Conservation (phyloP, 2,797 vertebrate species). For the Eospalax fontanierii region DNA sequence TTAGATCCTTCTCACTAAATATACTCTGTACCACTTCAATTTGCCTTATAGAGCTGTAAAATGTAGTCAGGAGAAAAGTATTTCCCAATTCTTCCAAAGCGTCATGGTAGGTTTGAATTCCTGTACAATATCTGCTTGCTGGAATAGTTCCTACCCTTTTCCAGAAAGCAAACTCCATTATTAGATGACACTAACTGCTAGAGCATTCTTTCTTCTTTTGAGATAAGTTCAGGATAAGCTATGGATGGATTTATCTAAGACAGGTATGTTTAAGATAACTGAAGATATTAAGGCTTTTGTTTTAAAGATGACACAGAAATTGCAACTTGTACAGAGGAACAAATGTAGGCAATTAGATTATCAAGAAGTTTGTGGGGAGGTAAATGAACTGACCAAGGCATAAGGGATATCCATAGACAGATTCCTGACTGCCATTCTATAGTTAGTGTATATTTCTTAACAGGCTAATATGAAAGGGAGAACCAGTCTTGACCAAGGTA, state of each 20-base stretch:
- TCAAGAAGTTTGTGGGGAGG: not conserved
- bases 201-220: slow-evolving; percentile 15
- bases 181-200: slow-evolving; percentile 25
- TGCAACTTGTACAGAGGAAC: not conserved
- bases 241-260: slow-evolving; percentile 31
- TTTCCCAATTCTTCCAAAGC: slow-evolving; percentile 23
- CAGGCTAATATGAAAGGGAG: not conserved
- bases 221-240: slow-evolving; percentile 34
- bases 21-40: not conserved
- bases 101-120: not conserved
- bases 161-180: slow-evolving; percentile 27
- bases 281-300: not conserved
- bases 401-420: not conserved
- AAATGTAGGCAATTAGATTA: not conserved
- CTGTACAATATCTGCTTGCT: not conserved
- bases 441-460: not conserved
- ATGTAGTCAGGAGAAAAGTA: not conserved
- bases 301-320: slow-evolving; percentile 34
- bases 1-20: not conserved
- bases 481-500: not conserved
- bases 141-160: not conserved
- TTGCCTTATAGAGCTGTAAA: slow-evolving; percentile 36
- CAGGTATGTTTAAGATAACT: slow-evolving; percentile 15
- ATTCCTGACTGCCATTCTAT: not conserved
- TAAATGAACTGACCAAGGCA: not conserved